Conservation (phyloP, 2,113 vertebrate species). For the Barbus barbus region DNA sequence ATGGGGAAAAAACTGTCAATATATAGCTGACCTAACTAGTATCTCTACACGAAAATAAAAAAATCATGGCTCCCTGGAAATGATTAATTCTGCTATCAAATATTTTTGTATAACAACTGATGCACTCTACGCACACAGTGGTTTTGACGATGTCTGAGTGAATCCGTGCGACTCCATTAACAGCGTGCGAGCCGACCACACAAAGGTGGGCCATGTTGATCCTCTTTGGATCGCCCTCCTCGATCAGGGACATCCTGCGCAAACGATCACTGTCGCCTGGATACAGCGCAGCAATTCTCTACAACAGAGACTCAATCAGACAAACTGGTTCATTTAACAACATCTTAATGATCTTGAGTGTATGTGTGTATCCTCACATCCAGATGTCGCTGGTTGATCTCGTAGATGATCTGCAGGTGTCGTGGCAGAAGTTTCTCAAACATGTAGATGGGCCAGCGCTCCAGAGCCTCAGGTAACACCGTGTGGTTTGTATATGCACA, state of each 20-base stretch:
- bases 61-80: neutral
- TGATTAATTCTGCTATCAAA: neutral
- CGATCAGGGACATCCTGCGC: conserved; percentile 85
- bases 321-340: neutral
- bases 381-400: conserved; percentile 84
- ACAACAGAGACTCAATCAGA: neutral
- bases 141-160: conserved; percentile 83
- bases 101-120: neutral
- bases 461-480: conserved; percentile 85
- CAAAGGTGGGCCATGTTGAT: conserved; percentile 91
- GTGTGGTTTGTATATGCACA: conserved; percentile 90
- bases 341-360: neutral
- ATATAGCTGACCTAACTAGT: neutral
- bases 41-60: neutral
- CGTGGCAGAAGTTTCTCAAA: conserved; percentile 84
- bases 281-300: conserved; percentile 78
- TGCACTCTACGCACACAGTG: conserved; percentile 62
- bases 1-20: neutral
- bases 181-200: conserved; percentile 82
- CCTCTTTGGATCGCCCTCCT: conserved; percentile 84
- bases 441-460: conserved; percentile 84
- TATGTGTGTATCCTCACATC: conserved; percentile 66
- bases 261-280: conserved; percentile 79
- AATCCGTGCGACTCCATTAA: conserved; percentile 85
- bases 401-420: conserved; percentile 83